phyloP scores from a whole-genome alignment of 2,888 invertebrate genomes.

The Agrochola circellaris region DNA sequence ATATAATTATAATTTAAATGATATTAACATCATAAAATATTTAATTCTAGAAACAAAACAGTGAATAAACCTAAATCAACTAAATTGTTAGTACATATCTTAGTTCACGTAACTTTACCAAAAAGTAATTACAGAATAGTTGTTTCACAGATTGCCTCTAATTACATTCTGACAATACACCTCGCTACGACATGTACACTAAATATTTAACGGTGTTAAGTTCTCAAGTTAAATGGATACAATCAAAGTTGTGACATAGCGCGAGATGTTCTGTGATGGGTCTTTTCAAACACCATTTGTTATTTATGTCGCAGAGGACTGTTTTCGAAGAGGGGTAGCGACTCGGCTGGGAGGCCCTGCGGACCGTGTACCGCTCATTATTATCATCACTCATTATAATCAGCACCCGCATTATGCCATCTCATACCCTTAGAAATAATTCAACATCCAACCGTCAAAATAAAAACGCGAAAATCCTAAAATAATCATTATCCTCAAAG shows the following conservation, averaged over 20 bases:
- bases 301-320: slow-evolving; percentile 77
- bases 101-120: slow-evolving; percentile 14
- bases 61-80: not conserved
- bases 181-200: slow-evolving; percentile 53
- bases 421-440: slow-evolving; percentile 57
- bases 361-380: slow-evolving; percentile 32
- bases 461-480: slow-evolving; percentile 26
- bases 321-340: slow-evolving; percentile 53
- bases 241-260: slow-evolving; percentile 81
- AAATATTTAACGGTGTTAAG: slow-evolving; percentile 74
- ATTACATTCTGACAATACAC: slow-evolving; percentile 60
- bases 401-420: slow-evolving; percentile 56
- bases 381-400: slow-evolving; percentile 6
- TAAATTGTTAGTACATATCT: slow-evolving; percentile 2
- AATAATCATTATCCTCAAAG: slow-evolving; percentile 36
- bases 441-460: slow-evolving; percentile 53
- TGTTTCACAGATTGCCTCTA: slow-evolving; percentile 44
- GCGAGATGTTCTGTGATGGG: slow-evolving; percentile 73
- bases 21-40: too few species aligned
- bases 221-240: slow-evolving; percentile 78
- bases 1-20: not conserved
- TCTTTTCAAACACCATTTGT: slow-evolving; percentile 80
- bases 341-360: not conserved
- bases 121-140: slow-evolving; percentile 43
- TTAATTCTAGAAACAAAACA: not conserved